These are phyloP conservation scores for Eurytoma californica DNA, from an alignment of 2,888 invertebrate species.

Conservation along the genomic window DNA sequence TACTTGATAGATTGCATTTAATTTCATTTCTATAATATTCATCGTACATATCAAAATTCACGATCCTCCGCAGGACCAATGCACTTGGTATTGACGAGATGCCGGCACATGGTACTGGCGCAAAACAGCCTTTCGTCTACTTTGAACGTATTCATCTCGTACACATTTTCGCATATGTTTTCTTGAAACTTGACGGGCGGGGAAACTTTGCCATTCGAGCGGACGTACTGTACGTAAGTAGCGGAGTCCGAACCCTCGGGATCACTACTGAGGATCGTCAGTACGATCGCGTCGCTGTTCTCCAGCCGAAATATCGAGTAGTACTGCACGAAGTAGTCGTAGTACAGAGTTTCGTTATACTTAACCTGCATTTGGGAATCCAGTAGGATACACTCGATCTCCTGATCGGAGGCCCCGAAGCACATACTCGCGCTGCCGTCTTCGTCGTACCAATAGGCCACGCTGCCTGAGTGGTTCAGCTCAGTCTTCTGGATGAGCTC, in stretches of 20 bases:
- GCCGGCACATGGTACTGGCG: slow-evolving; percentile 22
- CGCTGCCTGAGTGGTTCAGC: slow-evolving; percentile 33
- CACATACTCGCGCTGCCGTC: slow-evolving; percentile 32
- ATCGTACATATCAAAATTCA: slow-evolving; percentile 18
- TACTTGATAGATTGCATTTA: too few relatives aligned
- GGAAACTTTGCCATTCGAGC: background rate
- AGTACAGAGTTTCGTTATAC: slow-evolving; percentile 1
- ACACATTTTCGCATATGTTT: slow-evolving; percentile 26
- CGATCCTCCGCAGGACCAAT: slow-evolving; percentile 28
- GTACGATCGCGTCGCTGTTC: slow-evolving; percentile 30
- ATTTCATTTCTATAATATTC: too few relatives aligned
- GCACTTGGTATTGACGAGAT: slow-evolving; percentile 44
- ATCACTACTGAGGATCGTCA: slow-evolving; percentile 36
- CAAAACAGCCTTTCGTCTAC: slow-evolving; percentile 19
- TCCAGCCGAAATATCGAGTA: slow-evolving; percentile 38
- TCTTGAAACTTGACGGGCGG: slow-evolving; percentile 36
- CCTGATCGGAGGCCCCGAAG: slow-evolving; percentile 26
- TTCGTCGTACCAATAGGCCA: slow-evolving; percentile 40
- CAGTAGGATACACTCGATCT: slow-evolving; percentile 34
- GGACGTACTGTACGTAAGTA: slow-evolving; percentile 31
- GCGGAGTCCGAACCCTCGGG: slow-evolving; percentile 13
- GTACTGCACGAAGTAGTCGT: slow-evolving; percentile 29
- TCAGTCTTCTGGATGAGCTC: background rate
- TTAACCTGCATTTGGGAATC: slow-evolving; percentile 20
- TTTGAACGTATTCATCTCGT: slow-evolving; percentile 37